These are phyloP conservation scores for Halictus quadricinctus DNA, from an alignment of 2,888 invertebrate genomes.

Conservation along the genomic window DNA sequence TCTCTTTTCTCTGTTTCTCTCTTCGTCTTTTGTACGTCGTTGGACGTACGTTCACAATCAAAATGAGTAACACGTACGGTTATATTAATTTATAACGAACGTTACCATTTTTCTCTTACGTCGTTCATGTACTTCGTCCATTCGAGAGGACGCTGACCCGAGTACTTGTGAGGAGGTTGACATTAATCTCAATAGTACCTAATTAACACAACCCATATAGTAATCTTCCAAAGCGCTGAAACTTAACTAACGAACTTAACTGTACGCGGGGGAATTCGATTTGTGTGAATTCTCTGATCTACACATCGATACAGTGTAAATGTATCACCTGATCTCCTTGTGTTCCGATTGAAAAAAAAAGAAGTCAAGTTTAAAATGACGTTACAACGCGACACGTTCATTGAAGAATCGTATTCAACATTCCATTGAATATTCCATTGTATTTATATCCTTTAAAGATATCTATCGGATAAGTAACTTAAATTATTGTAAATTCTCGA, in stretches of 20 bases:
- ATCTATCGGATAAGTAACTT: constrained; percentile 52
- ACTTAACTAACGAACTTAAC: constrained; percentile 34
- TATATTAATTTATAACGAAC: constrained; percentile 40
- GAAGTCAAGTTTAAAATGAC: constrained; percentile 7
- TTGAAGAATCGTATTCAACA: constrained; percentile 34
- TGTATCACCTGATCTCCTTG: constrained; percentile 51
- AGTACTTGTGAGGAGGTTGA: constrained; percentile 27
- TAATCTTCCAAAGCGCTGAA: constrained; percentile 30
- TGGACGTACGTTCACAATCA: constrained; percentile 25
- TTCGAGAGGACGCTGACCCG: constrained; percentile 24
- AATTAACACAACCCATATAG: constrained; percentile 18
- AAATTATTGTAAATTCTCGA: constrained; percentile 51
- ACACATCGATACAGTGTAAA: constrained; percentile 23
- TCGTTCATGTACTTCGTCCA: constrained; percentile 35
- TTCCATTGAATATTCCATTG: constrained; percentile 45
- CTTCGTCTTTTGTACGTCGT: constrained; percentile 28
- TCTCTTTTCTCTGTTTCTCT: background rate
- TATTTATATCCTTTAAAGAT: constrained; percentile 46
- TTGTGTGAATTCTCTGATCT: constrained; percentile 33
- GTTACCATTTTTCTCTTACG: constrained; percentile 45
- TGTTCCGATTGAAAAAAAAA: constrained; percentile 36
- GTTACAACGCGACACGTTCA: constrained; percentile 3
- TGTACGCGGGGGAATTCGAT: constrained; percentile 31
- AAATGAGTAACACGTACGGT: constrained; percentile 27
- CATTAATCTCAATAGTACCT: constrained; percentile 36